Conservation (phyloP, 1,140 invertebrate species). For the Scaptomyza hsui region DNA sequence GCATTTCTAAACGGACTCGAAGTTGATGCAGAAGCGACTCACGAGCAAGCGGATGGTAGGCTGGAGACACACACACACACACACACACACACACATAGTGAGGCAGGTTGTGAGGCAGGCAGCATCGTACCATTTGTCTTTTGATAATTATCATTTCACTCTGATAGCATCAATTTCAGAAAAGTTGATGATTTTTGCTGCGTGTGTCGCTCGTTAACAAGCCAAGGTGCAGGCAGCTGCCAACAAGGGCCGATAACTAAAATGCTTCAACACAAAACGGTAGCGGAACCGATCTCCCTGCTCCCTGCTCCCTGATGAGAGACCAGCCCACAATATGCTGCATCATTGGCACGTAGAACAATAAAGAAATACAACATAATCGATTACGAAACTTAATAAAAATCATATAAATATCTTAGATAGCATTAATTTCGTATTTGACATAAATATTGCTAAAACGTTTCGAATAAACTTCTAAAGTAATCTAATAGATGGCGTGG, state of each 20-base stretch:
- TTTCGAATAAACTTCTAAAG: neutral
- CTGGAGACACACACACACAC: slow-evolving; percentile 4
- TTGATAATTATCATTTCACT: slow-evolving; percentile 80
- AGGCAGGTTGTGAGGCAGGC: slow-evolving; percentile 1
- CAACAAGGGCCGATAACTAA: slow-evolving; percentile 60
- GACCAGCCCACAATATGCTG: slow-evolving; percentile 46
- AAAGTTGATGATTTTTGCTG: slow-evolving; percentile 79
- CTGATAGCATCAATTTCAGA: slow-evolving; percentile 79
- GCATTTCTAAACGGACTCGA: slow-evolving; percentile 51
- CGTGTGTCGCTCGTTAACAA: slow-evolving; percentile 79
- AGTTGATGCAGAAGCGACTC: slow-evolving; percentile 31
- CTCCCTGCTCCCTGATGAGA: neutral
- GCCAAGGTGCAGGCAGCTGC: slow-evolving; percentile 51
- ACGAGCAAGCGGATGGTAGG: neutral
- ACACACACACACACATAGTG: neutral
- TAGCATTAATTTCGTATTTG: neutral
- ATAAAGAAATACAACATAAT: slow-evolving; percentile 1
- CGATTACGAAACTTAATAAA: neutral
- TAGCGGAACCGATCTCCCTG: slow-evolving; percentile 37
- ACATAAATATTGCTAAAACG: neutral
- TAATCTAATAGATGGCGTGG: neutral
- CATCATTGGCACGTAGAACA: slow-evolving; percentile 37
- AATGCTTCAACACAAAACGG: slow-evolving; percentile 67
- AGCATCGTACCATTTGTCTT: slow-evolving; percentile 71
- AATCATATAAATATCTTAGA: too few species aligned